phyloP scores from a whole-genome alignment of 2,113 vertebrate genomes.

The Leuciscus idus region DNA sequence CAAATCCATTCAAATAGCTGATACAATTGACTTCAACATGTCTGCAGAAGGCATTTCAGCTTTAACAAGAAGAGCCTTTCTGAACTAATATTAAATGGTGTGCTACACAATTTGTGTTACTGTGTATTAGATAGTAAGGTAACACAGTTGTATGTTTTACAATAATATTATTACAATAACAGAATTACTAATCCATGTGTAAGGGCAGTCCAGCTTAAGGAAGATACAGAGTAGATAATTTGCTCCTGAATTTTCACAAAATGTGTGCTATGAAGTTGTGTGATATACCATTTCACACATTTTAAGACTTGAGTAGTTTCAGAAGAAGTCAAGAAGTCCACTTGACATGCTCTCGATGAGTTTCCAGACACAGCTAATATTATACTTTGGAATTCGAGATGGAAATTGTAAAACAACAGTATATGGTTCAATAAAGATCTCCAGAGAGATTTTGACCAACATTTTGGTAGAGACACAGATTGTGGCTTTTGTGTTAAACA shows the following conservation, averaged over 20 bases:
- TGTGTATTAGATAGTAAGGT: not conserved
- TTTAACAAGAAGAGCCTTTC: not conserved
- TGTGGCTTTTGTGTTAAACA: constrained; percentile 25
- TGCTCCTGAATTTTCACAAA: not conserved
- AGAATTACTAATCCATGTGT: not conserved
- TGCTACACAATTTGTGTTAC: not conserved
- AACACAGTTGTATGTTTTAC: not conserved
- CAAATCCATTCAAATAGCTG: not conserved
- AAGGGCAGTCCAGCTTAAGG: not conserved
- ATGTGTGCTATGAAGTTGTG: not conserved
- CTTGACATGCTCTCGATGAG: not conserved
- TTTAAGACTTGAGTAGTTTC: not conserved
- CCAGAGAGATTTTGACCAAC: not conserved
- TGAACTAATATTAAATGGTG: not conserved
- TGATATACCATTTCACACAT: not conserved
- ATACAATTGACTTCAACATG: not conserved
- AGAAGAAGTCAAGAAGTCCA: not conserved
- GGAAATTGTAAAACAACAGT: not conserved
- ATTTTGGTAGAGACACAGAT: constrained; percentile 7
- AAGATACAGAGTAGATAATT: not conserved
- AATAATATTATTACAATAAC: not conserved
- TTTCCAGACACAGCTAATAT: not conserved
- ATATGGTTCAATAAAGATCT: not conserved
- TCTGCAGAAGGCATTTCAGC: not conserved
- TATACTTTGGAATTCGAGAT: constrained; percentile 29